A percentile compares a stretch with the other conserved stretches of the same genome.
Conservation (phyloP, 2,888 invertebrate genomes). For the Luperina nickerlii region DNA sequence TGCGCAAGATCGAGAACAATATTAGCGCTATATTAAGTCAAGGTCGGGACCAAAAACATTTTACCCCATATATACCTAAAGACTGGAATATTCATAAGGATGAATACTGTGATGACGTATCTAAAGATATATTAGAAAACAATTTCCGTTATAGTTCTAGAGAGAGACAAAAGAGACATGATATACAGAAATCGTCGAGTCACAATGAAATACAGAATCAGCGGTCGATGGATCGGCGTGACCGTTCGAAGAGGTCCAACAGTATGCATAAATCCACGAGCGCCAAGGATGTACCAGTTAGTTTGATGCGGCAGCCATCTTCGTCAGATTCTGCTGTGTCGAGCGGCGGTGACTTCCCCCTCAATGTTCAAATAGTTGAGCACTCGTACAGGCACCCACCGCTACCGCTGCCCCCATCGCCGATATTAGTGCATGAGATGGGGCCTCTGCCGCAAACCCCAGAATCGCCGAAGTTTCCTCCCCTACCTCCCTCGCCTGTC, state of each 20-base stretch:
- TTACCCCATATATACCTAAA: slow-evolving; percentile 89
- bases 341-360: slow-evolving; percentile 90
- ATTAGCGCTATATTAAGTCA: slow-evolving; percentile 92
- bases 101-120: slow-evolving; percentile 89
- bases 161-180: slow-evolving; percentile 89
- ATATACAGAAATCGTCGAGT: slow-evolving; percentile 91
- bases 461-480: slow-evolving; percentile 92
- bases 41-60: slow-evolving; percentile 89
- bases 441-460: slow-evolving; percentile 88
- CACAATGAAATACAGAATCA: slow-evolving; percentile 91
- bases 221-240: slow-evolving; percentile 87
- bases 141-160: slow-evolving; percentile 89
- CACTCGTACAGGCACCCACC: slow-evolving; percentile 88
- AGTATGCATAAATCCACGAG: slow-evolving; percentile 94
- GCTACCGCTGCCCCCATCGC: slow-evolving; percentile 84
- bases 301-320: slow-evolving; percentile 88
- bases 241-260: slow-evolving; percentile 89
- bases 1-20: slow-evolving; percentile 93
- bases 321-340: slow-evolving; percentile 89
- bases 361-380: slow-evolving; percentile 92
- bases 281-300: slow-evolving; percentile 92
- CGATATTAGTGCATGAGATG: slow-evolving; percentile 83
- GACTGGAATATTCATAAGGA: slow-evolving; percentile 91
- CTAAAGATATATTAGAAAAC: slow-evolving; percentile 88
- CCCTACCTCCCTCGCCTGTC: slow-evolving; percentile 95